phyloP scores from a whole-genome alignment of 2,797 vertebrate genomes.

The Eulemur albifrons region DNA sequence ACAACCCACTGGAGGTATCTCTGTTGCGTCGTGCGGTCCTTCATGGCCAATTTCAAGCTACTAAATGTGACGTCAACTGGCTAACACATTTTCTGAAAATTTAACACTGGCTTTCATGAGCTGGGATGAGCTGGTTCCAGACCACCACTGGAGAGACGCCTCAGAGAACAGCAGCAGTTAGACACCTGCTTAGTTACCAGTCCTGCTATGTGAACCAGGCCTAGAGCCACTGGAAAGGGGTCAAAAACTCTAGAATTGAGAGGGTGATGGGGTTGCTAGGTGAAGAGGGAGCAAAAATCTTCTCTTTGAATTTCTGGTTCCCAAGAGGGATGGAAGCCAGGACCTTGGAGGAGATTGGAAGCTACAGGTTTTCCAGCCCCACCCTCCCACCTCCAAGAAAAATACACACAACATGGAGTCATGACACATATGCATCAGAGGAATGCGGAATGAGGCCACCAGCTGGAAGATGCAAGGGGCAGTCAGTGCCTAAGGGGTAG shows the following conservation, averaged over 20 bases:
- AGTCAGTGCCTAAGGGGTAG: neutral
- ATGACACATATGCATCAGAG: neutral
- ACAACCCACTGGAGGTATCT: neutral
- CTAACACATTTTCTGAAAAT: constrained; percentile 46
- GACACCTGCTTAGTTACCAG: neutral
- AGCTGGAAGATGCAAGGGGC: neutral
- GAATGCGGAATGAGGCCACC: neutral
- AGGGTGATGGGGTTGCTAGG: neutral
- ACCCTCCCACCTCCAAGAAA: neutral
- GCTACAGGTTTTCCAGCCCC: neutral
- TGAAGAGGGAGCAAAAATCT: neutral
- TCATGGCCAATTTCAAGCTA: neutral
- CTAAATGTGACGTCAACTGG: neutral
- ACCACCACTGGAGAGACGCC: neutral
- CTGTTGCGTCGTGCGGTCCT: neutral
- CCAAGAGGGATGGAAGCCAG: neutral
- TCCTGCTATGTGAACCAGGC: neutral
- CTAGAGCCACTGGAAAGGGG: neutral
- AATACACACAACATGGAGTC: neutral
- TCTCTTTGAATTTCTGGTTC: constrained; percentile 11
- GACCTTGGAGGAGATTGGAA: neutral
- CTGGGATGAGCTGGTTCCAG: neutral
- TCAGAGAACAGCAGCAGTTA: neutral
- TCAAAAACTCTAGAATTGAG: neutral
- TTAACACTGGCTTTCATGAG: neutral